Evolutionary conservation across 2,113 vertebrate species (phyloP).

Genomic region (Aegithalos caudatus): DNA sequence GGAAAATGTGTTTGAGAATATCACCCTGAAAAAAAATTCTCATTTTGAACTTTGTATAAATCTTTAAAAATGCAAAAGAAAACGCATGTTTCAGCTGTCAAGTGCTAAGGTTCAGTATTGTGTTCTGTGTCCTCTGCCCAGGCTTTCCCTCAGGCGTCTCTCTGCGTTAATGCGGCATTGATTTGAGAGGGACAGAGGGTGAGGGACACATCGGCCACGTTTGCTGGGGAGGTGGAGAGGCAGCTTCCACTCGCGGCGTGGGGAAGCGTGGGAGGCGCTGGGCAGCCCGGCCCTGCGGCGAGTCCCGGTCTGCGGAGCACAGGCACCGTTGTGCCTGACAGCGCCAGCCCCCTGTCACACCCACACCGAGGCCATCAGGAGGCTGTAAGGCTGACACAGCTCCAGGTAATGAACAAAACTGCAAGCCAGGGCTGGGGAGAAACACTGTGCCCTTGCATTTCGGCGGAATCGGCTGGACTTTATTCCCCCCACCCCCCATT

Average conservation of each 20-base stretch:
- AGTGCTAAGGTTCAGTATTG: neutral
- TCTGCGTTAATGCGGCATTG: neutral
- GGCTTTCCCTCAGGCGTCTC: neutral
- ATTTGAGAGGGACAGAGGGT: neutral
- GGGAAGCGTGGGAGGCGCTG: neutral
- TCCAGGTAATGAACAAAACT: neutral
- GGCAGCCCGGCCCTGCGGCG: neutral
- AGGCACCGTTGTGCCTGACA: accelerated
- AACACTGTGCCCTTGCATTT: neutral
- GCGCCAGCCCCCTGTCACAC: neutral
- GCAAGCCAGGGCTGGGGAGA: neutral
- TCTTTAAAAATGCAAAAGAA: neutral
- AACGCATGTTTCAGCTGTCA: neutral
- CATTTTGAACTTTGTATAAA: neutral
- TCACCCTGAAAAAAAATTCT: neutral
- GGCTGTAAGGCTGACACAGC: neutral
- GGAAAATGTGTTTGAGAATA: neutral
- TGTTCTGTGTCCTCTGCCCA: neutral
- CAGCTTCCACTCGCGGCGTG: accelerated
- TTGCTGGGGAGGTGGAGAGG: neutral
- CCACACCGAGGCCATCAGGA: accelerated
- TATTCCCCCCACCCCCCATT: no score
- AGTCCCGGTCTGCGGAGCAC: no score
- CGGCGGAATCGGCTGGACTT: no score
- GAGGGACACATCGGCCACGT: accelerated